Evolutionary conservation across 2,888 invertebrate genomes (phyloP).

Genomic region (Pristionchus fissidentatus): DNA sequence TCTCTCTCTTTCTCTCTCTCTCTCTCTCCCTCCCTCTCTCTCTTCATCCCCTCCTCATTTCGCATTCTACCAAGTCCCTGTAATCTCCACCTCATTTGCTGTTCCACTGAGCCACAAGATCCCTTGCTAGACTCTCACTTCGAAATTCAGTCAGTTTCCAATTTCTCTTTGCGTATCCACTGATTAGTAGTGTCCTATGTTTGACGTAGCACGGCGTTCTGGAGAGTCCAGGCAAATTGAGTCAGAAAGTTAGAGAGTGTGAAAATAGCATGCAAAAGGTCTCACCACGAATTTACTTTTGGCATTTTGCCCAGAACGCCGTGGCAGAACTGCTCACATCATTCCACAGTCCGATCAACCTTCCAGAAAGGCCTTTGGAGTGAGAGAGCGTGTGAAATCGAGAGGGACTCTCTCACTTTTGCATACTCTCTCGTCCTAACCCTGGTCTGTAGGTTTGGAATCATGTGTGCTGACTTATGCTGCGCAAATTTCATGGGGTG

Average conservation of each 20-base stretch:
- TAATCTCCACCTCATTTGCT: not conserved
- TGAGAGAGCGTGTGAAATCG: too few relatives aligned
- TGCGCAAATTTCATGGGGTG: too few relatives aligned
- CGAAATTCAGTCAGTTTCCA: not conserved
- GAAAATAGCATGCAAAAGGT: conserved; percentile 9
- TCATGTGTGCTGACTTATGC: too few relatives aligned
- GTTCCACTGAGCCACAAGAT: not conserved
- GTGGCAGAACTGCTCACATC: too few relatives aligned
- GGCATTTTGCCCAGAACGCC: too few relatives aligned
- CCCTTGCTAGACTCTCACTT: not conserved
- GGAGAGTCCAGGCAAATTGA: not conserved
- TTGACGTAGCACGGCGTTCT: not conserved
- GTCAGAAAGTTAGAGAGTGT: not conserved
- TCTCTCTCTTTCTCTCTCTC: not conserved
- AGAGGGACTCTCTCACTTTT: too few relatives aligned
- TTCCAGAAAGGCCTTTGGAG: too few relatives aligned
- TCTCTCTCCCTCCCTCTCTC: not conserved
- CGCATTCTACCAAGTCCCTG: not conserved
- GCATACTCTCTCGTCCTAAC: too few relatives aligned
- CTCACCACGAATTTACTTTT: too few relatives aligned
- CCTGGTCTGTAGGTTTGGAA: too few relatives aligned
- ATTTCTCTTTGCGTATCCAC: not conserved
- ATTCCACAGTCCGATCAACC: too few relatives aligned
- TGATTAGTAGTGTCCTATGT: not conserved
- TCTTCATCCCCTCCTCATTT: conserved; percentile 32